These are phyloP conservation scores for Thymallus thymallus DNA, from an alignment of 2,113 vertebrate genomes.

Conservation along the genomic window DNA sequence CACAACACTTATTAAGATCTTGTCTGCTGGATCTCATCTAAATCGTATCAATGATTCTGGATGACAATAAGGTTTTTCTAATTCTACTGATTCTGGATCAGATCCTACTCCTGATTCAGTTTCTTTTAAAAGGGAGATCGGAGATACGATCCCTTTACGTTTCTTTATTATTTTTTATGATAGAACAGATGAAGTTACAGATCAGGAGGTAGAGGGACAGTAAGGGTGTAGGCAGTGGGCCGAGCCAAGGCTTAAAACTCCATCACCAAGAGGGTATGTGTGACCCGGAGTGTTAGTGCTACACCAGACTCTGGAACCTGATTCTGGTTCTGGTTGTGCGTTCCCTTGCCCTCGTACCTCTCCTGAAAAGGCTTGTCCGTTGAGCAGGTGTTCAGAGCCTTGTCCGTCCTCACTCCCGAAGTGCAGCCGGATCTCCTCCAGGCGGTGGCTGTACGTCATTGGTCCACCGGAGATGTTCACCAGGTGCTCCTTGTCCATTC, in stretches of 20 bases:
- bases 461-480: conserved; percentile 98
- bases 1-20: background rate
- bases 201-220: too few relatives aligned
- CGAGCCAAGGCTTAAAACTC: too few relatives aligned
- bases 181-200: too few relatives aligned
- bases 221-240: too few relatives aligned
- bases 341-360: conserved; percentile 77
- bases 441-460: conserved; percentile 95
- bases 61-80: too few relatives aligned
- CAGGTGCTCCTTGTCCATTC: conserved; percentile 95
- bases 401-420: conserved; percentile 96
- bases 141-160: too few relatives aligned
- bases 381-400: conserved; percentile 96
- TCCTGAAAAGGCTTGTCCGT: conserved; percentile 96
- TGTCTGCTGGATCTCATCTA: background rate
- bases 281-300: too few relatives aligned
- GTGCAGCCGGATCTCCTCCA: conserved; percentile 96
- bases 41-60: background rate
- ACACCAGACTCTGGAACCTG: background rate
- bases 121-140: too few relatives aligned
- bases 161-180: too few relatives aligned
- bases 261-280: too few relatives aligned
- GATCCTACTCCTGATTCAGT: too few relatives aligned
- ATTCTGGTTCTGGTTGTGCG: background rate
- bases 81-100: too few relatives aligned